A percentile compares a stretch with the other conserved stretches of the same genome.
Conservation (phyloP, 1,140 invertebrate species). For the Stegodyphus dumicola region DNA sequence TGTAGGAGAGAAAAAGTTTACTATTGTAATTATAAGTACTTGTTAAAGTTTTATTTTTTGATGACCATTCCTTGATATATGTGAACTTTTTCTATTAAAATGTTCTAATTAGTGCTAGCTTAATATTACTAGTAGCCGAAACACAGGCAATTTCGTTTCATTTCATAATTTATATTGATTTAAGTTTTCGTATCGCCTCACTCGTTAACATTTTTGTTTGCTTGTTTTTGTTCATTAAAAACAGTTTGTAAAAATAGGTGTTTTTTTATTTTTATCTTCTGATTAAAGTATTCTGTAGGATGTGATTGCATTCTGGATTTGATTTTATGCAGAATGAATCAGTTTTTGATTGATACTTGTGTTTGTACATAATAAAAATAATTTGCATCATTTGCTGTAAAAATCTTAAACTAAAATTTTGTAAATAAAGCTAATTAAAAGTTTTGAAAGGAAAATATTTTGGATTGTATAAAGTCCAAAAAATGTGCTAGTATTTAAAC, state of each 20-base stretch:
- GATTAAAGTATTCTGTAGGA: too few species aligned
- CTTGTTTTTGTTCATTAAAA: conserved; percentile 59
- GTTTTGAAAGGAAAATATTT: too few species aligned
- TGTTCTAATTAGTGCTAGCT: conserved; percentile 31
- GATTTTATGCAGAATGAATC: too few species aligned
- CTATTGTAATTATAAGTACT: not conserved
- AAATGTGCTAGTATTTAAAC: too few species aligned
- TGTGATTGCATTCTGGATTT: too few species aligned
- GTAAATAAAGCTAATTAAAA: too few species aligned
- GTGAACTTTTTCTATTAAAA: conserved; percentile 21
- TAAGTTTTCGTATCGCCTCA: not conserved
- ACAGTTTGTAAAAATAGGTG: not conserved
- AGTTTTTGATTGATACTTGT: too few species aligned
- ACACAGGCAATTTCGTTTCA: not conserved
- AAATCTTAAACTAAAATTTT: too few species aligned
- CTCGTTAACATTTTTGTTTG: conserved; percentile 59
- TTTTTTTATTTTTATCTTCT: too few species aligned
- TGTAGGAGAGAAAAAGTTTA: not conserved
- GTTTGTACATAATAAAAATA: too few species aligned
- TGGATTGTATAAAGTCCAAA: too few species aligned
- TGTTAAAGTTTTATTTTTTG: conserved; percentile 31
- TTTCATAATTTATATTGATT: not conserved
- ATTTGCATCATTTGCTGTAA: too few species aligned
- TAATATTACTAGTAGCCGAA: conserved; percentile 1
- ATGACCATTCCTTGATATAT: conserved; percentile 40